These are phyloP conservation scores for Myripristis jacobus DNA, from an alignment of 2,797 vertebrate genomes.

Conservation along the genomic window DNA sequence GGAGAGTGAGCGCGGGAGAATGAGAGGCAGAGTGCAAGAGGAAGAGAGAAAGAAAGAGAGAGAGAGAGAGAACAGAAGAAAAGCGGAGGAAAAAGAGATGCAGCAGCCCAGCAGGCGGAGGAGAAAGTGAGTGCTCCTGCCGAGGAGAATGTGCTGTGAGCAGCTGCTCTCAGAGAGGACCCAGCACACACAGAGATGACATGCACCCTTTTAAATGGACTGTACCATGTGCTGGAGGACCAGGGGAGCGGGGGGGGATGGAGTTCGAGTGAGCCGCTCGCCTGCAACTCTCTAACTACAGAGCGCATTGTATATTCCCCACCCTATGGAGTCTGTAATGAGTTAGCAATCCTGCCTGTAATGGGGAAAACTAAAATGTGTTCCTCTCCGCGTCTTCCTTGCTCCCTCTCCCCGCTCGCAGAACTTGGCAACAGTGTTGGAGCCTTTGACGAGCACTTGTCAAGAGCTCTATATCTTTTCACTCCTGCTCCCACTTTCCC, in stretches of 20 bases:
- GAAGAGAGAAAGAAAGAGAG: conserved; percentile 17
- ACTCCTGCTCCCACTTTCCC: conserved; percentile 51
- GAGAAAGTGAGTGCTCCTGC: conserved; percentile 72
- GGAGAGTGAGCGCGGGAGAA: conserved; percentile 40
- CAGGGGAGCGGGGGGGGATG: conserved; percentile 70
- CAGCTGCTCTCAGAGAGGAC: conserved; percentile 84
- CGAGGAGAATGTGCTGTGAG: conserved; percentile 80
- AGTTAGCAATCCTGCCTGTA: conserved; percentile 55
- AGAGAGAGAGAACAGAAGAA: conserved; percentile 35
- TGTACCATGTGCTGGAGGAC: conserved; percentile 86
- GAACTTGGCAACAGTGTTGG: conserved; percentile 51
- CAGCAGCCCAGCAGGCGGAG: conserved; percentile 67
- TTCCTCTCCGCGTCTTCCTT: conserved; percentile 46
- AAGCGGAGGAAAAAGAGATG: conserved; percentile 47
- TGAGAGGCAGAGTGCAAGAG: conserved; percentile 19
- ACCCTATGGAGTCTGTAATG: conserved; percentile 58
- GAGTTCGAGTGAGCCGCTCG: conserved; percentile 56
- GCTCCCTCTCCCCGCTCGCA: conserved; percentile 37
- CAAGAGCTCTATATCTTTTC: conserved; percentile 71
- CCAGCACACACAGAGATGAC: conserved; percentile 83
- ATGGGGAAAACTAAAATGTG: conserved; percentile 43
- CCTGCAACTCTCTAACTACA: conserved; percentile 60
- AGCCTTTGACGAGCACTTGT: conserved; percentile 75
- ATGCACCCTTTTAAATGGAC: conserved; percentile 88
- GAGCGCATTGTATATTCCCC: conserved; percentile 53